Evolutionary conservation across 2,797 vertebrate species (phyloP), one percentile per base, ranked within the genome.

Genomic region (Poeciliopsis paucimaculata): DNA sequence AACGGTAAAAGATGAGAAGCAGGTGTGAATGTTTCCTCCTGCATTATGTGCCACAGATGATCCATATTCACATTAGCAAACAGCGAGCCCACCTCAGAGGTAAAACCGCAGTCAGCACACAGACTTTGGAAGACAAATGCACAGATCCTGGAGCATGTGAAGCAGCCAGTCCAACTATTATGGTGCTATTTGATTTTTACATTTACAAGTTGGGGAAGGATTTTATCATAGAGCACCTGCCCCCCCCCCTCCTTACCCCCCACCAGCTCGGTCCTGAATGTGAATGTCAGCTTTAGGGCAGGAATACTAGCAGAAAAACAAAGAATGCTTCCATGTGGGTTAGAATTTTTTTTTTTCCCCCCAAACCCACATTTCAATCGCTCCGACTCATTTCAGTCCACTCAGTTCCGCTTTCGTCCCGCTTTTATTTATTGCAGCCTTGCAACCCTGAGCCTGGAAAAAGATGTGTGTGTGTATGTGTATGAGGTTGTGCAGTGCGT

Each of bases 161-260:
- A 90, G 86, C 86, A 91, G 89, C 90, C 88, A 75, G 93, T 86
- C 93, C 93, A 91, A 95, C 95, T 91, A 92, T 93, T 92, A 94
- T 73, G 96, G 95, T 96, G 96, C 96, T 96, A 95, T 92, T 91
- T 91, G 87, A 93, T 93, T 94, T 92, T 87, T 93, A 93, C 91
- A 87, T 89, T 55, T 87, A 92, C 93, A 93, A 91, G 93, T 92
- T 94, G 91, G 88, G 81, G 15, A 49, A 72, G 45, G 75, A 77
- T 82, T 82, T 78, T 41, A 81, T 81, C 79, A 16, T 18, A 66
- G 47, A 79, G 68, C 0, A 16, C 76, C 77, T 28, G 1, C 74
- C 76, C 26, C 55, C 80, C 26, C 55, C 80, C 0, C 2, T 10
- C 43, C 2, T 10, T 8, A 2, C 4, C 47, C 62, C 81, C 78